Base-by-base conservation (phyloP, 2,888 invertebrate species). In the Aromia moschata region DNA sequence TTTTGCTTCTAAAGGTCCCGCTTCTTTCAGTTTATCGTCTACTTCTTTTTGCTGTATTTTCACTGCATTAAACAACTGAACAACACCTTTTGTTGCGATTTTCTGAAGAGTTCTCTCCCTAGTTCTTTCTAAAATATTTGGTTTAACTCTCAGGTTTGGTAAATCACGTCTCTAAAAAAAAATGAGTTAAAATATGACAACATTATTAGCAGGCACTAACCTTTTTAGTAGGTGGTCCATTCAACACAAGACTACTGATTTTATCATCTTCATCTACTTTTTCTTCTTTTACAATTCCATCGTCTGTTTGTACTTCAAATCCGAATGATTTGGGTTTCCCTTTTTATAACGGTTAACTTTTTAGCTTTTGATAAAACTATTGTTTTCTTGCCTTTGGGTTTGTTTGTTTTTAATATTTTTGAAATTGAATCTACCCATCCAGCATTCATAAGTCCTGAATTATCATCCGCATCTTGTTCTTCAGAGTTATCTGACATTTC, bases 31-130 rank as follows among this genome's bases (percentile, higher is more conserved):
- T 79, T 92, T 88, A 56, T 84, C 85, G 40, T 88, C 86, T 45
- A 95, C 81, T 53, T 88, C 86, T 77, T 88, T 91, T 79, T 96
- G 95, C 78, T 96, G 95, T 69, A 89, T 86, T 71, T 87, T 87
- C 0, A 96, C 95, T 25, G 94, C 92, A 84, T 96, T 96, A 74
- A 96, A 96, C 62, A 96, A 82, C 76, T 96, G 95, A 0, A 96
- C 94, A 0, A 96, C 94, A 73, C 96, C 96, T 78, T 91, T 92
- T 31, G 94, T 96, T 7, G 94, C 95, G 71, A 95, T 91, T 84
- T 91, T 93, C 30, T 89, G 83, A 44, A 96, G 79, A 56, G 85
- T 82, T 69, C 87, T 86, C 79, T 96, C 96, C 66, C 89, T 85
- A 54, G 92, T 91, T 70, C 87, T 88, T 68, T 94, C 91, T 65